Evolutionary conservation across 2,113 vertebrate species (phyloP).

Genomic region (Galemys pyrenaicus): DNA sequence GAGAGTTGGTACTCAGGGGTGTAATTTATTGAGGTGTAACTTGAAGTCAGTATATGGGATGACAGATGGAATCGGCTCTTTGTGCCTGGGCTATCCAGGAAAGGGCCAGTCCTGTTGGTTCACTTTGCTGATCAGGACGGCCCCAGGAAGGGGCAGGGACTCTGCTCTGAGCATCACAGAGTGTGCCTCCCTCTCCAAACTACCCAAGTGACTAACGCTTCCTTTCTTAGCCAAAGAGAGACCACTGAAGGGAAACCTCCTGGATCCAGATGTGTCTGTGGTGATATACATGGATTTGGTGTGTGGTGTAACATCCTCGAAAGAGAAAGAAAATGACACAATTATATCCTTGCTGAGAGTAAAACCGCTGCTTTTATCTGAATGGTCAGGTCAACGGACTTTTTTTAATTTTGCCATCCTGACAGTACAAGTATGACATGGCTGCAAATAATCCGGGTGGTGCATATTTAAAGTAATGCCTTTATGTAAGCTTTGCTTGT

Average conservation of each 20-base stretch:
- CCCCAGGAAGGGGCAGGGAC: neutral
- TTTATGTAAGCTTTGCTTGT: neutral
- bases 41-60: neutral
- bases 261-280: neutral
- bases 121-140: neutral
- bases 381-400: neutral
- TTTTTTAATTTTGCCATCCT: neutral
- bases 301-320: neutral
- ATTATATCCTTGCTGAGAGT: neutral
- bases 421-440: too few species aligned
- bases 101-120: neutral
- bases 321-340: neutral
- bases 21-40: neutral
- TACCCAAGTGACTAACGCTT: neutral
- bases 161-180: neutral
- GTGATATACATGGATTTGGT: neutral
- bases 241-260: neutral
- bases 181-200: neutral
- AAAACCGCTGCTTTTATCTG: neutral
- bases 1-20: neutral
- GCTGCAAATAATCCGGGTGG: neutral
- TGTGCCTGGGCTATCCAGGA: neutral
- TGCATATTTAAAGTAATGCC: neutral
- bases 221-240: neutral
- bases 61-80: neutral